phyloP scores from a whole-genome alignment of 2,797 vertebrate genomes.

The Uromys caudimaculatus region DNA sequence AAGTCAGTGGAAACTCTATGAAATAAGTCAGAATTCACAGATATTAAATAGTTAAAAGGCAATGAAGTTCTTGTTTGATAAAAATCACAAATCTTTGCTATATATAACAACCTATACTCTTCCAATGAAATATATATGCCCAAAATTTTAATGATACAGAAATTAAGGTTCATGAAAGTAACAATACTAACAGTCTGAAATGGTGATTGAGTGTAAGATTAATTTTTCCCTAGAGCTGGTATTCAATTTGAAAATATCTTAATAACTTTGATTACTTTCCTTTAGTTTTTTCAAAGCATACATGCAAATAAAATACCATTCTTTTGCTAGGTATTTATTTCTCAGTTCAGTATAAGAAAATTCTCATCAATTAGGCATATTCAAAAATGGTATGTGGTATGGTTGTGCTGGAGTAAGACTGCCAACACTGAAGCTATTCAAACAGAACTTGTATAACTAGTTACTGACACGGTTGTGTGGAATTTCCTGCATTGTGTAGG shows the following conservation, averaged over 20 bases:
- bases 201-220: conserved; percentile 21
- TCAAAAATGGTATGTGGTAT: conserved; percentile 30
- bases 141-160: background rate
- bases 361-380: conserved; percentile 62
- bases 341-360: conserved; percentile 46
- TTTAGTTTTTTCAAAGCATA: conserved; percentile 39
- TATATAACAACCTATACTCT: background rate
- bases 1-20: background rate
- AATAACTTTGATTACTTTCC: conserved; percentile 36
- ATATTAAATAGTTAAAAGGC: conserved; percentile 14
- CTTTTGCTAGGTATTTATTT: conserved; percentile 55
- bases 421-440: conserved; percentile 42
- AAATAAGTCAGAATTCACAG: conserved; percentile 25
- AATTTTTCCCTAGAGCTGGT: conserved; percentile 32
- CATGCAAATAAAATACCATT: conserved; percentile 20
- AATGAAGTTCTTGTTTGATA: background rate
- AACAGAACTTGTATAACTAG: conserved; percentile 29
- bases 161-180: conserved; percentile 15
- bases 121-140: background rate
- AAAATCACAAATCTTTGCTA: background rate
- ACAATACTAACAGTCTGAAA: background rate
- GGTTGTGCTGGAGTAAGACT: conserved; percentile 27
- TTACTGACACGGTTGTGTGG: conserved; percentile 49
- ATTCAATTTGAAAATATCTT: conserved; percentile 52
- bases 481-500: conserved; percentile 51